Evolutionary conservation across 2,113 vertebrate genomes (phyloP).

Genomic region (Hippopotamus amphibius): DNA sequence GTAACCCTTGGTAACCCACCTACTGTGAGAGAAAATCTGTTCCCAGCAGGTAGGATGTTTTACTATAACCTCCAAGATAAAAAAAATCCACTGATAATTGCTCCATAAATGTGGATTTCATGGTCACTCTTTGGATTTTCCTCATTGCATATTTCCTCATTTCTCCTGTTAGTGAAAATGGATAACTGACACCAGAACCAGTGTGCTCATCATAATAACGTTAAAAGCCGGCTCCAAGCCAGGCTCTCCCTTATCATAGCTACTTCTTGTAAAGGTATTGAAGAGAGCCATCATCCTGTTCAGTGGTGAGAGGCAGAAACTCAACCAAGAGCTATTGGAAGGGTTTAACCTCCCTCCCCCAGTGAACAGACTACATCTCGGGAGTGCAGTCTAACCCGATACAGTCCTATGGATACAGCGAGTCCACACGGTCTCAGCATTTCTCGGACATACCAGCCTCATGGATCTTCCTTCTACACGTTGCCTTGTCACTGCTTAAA

Average conservation of each 20-base stretch:
- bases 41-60: not conserved
- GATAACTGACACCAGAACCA: too few species aligned
- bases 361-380: fast-evolving
- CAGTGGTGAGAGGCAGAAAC: not conserved
- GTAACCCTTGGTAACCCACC: not conserved
- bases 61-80: not conserved
- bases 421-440: fast-evolving
- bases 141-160: fast-evolving
- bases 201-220: fast-evolving
- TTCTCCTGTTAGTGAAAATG: not conserved
- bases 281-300: not conserved
- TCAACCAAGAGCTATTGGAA: not conserved
- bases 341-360: fast-evolving
- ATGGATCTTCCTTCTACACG: fast-evolving
- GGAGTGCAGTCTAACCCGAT: not conserved
- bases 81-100: too few species aligned
- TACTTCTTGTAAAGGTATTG: not conserved
- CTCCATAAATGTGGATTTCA: fast-evolving
- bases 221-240: too few species aligned
- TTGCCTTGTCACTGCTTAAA: fast-evolving
- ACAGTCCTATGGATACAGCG: fast-evolving
- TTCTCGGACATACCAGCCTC: not conserved
- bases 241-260: not conserved
- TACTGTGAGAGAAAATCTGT: not conserved
- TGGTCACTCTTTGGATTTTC: not conserved